Percentiles rank a stretch among this genome's conserved stretches.
These are phyloP conservation scores for Adineta ricciae DNA, from an alignment of 2,888 invertebrate genomes.

Conservation along the genomic window DNA sequence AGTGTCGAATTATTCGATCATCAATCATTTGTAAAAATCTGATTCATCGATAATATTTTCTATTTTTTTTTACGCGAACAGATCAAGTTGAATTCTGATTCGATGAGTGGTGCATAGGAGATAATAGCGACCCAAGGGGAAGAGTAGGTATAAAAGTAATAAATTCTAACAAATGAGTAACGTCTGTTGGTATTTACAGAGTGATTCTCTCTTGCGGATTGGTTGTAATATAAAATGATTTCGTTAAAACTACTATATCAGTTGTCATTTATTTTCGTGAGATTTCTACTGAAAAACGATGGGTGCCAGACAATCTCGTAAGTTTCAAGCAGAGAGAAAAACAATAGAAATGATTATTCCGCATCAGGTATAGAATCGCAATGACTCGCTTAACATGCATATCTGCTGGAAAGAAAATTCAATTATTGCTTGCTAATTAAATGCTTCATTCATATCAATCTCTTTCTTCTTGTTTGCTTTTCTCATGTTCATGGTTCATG, in stretches of 20 bases:
- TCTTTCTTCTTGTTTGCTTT: neutral
- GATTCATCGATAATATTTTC: neutral
- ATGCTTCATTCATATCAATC: neutral
- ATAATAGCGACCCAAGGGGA: neutral
- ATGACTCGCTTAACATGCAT: neutral
- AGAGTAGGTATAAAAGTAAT: neutral
- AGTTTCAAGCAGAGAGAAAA: neutral
- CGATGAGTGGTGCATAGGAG: neutral
- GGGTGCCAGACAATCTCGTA: neutral
- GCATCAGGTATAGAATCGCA: neutral
- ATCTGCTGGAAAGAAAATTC: neutral
- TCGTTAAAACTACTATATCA: neutral
- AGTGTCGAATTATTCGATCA: neutral
- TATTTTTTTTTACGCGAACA: neutral
- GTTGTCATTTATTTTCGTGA: neutral
- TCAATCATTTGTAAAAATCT: neutral
- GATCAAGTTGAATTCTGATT: neutral
- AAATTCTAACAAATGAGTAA: neutral
- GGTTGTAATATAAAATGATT: neutral
- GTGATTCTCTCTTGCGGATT: neutral
- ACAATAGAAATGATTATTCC: neutral
- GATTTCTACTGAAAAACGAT: neutral
- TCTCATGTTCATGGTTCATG: neutral
- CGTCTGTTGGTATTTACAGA: neutral
- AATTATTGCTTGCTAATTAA: neutral